These are phyloP conservation scores for Schizopygopsis malacanthus DNA, from an alignment of 2,797 vertebrate genomes.

Conservation along the genomic window DNA sequence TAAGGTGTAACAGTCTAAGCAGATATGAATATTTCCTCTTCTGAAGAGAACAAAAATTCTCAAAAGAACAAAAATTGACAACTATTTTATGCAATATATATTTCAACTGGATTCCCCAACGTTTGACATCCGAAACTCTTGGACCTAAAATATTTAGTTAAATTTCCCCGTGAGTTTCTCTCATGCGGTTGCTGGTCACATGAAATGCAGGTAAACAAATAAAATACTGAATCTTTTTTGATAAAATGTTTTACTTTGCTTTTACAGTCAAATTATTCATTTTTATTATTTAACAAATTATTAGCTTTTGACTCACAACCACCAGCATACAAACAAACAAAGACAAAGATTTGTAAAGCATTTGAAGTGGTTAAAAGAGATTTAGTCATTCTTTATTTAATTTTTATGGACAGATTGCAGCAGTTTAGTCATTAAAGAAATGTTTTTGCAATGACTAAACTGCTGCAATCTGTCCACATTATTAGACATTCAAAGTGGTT, in stretches of 20 bases:
- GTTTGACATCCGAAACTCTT: background rate
- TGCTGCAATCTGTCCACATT: background rate
- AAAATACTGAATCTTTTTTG: background rate
- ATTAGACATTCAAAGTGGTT: background rate
- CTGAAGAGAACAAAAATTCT: background rate
- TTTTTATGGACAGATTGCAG: background rate
- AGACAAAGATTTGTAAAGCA: background rate
- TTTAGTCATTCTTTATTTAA: background rate
- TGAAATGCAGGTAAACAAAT: background rate
- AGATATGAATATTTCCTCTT: background rate
- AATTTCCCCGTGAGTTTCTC: background rate
- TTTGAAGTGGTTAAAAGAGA: background rate
- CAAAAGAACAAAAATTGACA: too few relatives aligned
- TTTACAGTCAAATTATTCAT: background rate
- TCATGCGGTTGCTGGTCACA: background rate
- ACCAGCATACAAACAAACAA: background rate
- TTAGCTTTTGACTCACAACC: background rate
- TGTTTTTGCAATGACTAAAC: background rate
- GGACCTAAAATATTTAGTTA: background rate
- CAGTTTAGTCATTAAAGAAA: background rate
- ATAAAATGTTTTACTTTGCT: background rate
- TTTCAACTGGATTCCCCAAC: background rate
- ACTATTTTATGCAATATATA: too few relatives aligned
- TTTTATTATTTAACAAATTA: background rate
- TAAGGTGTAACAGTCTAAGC: background rate